Evolutionary conservation across 2,797 vertebrate genomes (phyloP), one percentile per base, ranked within the genome.

Genomic region (Danio aesculapii): DNA sequence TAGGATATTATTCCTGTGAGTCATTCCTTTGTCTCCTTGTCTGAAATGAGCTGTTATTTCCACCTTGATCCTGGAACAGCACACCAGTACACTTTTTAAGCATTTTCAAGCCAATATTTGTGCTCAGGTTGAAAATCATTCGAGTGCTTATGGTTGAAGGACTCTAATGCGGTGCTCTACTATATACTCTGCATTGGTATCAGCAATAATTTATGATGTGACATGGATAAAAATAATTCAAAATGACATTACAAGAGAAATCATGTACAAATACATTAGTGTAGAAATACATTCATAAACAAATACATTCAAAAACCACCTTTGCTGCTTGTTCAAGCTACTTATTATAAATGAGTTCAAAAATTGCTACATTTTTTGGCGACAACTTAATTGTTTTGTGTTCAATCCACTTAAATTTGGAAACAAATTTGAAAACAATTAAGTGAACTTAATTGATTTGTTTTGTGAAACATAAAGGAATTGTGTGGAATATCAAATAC

Each of bases 1-100:
- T 96, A 1, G 96, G 94, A 76, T 96, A 96, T 84, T 97, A 96
- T 85, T 96, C 95, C 86, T 96, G 95, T 95, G 85, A 94, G 92
- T 87, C 62, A 43, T 39, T 17, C 6, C 43, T 62, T 44, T 72
- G 17, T 55, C 50, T 46, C 74, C 30, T 30, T 52, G 13, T 73
- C 8, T 77, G 46, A 63, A 12, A 49, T 39, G 21, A 72, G 55
- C 11, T 68, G 11, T 58, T 52, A 39, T 52, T 75, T 46, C 17
- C 66, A n/a, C 50, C 57, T 10, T 79, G 64, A 13, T 16, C 61
- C 67, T 55, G n/a, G 50, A 14, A 5, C 30, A 30, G 41, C 19
- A 55, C 9, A 55, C 16, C 41, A 74, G 71, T 49, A 68, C 52
- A 67, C 30, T 17, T 2, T 58, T 49, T 14, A 44, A 50, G 57